Evolutionary conservation across 2,888 invertebrate genomes (phyloP).

Genomic region (Microplitis deprimator): DNA sequence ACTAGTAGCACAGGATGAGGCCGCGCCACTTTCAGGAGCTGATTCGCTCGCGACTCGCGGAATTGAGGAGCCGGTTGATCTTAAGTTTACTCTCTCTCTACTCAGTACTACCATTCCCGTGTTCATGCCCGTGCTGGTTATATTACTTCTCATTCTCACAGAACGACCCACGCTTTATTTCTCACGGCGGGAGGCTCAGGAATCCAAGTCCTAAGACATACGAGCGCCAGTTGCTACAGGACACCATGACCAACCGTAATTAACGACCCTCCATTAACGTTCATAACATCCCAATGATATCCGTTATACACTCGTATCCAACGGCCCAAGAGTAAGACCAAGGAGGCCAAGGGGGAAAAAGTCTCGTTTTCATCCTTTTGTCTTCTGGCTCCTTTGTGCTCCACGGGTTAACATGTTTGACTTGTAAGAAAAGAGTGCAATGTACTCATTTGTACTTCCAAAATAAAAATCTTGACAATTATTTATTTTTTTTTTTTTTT

Average conservation of each 20-base stretch:
- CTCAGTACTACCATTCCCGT: neutral
- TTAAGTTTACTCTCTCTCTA: neutral
- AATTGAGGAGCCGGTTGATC: neutral
- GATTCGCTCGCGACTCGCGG: neutral
- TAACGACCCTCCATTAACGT: conserved; percentile 54
- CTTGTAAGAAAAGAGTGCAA: conserved; percentile 17
- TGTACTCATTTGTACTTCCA: conserved; percentile 12
- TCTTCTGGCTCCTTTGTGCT: neutral
- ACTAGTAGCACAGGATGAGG: neutral
- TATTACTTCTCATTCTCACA: conserved; percentile 11
- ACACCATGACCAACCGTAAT: conserved; percentile 52
- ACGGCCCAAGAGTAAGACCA: neutral
- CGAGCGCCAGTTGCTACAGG: conserved; percentile 45
- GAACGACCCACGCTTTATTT: conserved; percentile 48
- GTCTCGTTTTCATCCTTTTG: conserved; percentile 1
- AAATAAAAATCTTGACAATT: neutral
- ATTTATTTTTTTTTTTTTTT: no score
- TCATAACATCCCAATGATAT: conserved; percentile 55
- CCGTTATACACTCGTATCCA: conserved; percentile 45
- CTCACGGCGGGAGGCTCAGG: conserved; percentile 50
- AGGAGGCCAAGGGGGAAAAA: neutral
- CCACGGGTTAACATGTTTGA: neutral
- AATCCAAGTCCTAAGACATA: conserved; percentile 46
- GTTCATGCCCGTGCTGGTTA: conserved; percentile 22
- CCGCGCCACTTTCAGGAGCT: conserved; percentile 1